Evolutionary conservation across 2,888 invertebrate species (phyloP).

Genomic region (Macaria liturata): DNA sequence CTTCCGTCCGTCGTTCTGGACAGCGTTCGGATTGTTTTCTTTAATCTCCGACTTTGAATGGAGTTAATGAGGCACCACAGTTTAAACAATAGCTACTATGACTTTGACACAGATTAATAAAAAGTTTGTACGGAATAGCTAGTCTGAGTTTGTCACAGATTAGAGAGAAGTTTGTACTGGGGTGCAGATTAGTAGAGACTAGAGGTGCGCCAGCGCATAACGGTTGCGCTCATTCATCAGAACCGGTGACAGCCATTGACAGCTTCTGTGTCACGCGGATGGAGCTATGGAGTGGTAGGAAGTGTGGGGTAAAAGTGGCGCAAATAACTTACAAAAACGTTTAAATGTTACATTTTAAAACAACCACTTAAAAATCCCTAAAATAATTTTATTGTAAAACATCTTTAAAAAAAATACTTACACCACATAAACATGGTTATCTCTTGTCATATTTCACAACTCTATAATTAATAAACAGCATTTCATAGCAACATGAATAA

Average conservation of each 20-base stretch:
- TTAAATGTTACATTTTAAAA: too few relatives aligned
- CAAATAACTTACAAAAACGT: too few relatives aligned
- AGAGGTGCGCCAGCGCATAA: slow-evolving; percentile 54
- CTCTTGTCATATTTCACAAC: too few relatives aligned
- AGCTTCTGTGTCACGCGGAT: slow-evolving; percentile 65
- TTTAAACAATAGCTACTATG: slow-evolving; percentile 8
- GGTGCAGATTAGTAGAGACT: slow-evolving; percentile 4
- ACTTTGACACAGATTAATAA: slow-evolving; percentile 17
- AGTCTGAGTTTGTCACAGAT: slow-evolving; percentile 3
- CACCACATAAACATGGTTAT: too few relatives aligned
- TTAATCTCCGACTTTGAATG: slow-evolving; percentile 69
- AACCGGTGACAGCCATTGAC: slow-evolving; percentile 79
- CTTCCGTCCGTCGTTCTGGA: slow-evolving; percentile 66
- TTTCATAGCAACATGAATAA: too few relatives aligned
- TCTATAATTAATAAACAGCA: too few relatives aligned
- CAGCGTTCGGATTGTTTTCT: slow-evolving; percentile 70
- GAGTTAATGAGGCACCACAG: slow-evolving; percentile 62
- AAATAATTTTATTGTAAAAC: too few relatives aligned
- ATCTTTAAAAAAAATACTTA: too few relatives aligned
- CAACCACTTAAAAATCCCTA: too few relatives aligned
- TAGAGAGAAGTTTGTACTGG: slow-evolving; percentile 8
- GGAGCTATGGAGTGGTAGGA: slow-evolving; percentile 32
- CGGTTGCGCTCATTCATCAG: slow-evolving; percentile 78
- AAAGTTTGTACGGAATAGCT: slow-evolving; percentile 6
- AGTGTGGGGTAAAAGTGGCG: slow-evolving; percentile 3